A percentile compares a stretch with the other conserved stretches of the same genome.
phyloP scores from a whole-genome alignment of 2,888 invertebrate genomes.

The Pyrochroa serraticornis region DNA sequence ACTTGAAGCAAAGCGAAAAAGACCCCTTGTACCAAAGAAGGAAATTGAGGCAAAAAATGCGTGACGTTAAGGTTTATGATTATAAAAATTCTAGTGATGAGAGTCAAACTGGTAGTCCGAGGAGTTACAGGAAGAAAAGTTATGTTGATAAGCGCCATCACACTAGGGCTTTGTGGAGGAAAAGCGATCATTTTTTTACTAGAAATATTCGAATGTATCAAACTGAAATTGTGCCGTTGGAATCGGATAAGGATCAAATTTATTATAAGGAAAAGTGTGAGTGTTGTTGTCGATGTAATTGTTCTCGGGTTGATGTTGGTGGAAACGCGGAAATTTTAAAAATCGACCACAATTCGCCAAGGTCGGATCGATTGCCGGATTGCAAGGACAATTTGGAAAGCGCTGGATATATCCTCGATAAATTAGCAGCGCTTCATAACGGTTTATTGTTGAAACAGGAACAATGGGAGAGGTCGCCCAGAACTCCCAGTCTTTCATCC shows the following conservation, averaged over 20 bases:
- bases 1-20: slow-evolving; percentile 88
- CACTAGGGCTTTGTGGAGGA: slow-evolving; percentile 54
- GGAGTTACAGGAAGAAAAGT: slow-evolving; percentile 55
- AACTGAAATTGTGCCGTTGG: slow-evolving; percentile 60
- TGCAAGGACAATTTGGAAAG: slow-evolving; percentile 34
- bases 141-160: slow-evolving; percentile 58
- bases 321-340: slow-evolving; percentile 54
- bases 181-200: slow-evolving; percentile 59
- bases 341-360: slow-evolving; percentile 42
- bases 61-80: slow-evolving; percentile 59
- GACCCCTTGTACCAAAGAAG: slow-evolving; percentile 81
- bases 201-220: slow-evolving; percentile 56
- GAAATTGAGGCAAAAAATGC: slow-evolving; percentile 70
- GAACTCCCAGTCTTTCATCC: slow-evolving; percentile 40
- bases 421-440: slow-evolving; percentile 56
- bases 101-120: slow-evolving; percentile 66
- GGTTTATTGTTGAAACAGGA: slow-evolving; percentile 61
- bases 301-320: slow-evolving; percentile 40
- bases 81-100: slow-evolving; percentile 70
- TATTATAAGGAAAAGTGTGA: slow-evolving; percentile 47
- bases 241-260: slow-evolving; percentile 60
- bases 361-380: slow-evolving; percentile 35
- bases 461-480: slow-evolving; percentile 60
- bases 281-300: slow-evolving; percentile 54
- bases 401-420: slow-evolving; percentile 48